These are phyloP conservation scores for Cosmia trapezina DNA, from an alignment of 2,888 invertebrate genomes.

Conservation along the genomic window DNA sequence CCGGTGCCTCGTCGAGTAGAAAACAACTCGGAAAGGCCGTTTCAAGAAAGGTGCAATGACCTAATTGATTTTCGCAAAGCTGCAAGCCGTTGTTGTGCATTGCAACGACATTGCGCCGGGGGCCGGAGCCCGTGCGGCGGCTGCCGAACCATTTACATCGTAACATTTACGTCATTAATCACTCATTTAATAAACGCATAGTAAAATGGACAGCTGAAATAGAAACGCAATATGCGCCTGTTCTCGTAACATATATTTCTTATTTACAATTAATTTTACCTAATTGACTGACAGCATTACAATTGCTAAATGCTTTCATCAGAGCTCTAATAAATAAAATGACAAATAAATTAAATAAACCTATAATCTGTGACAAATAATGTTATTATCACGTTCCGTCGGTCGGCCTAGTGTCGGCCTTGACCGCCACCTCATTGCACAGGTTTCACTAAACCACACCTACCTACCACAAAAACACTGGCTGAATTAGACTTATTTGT, in stretches of 20 bases:
- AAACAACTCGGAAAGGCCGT: slow-evolving; percentile 72
- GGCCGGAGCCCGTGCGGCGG: background rate
- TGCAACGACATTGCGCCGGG: slow-evolving; percentile 40
- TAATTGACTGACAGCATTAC: slow-evolving; percentile 28
- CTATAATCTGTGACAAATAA: slow-evolving; percentile 38
- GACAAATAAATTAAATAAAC: slow-evolving; percentile 34
- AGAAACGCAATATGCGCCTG: slow-evolving; percentile 18
- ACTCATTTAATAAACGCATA: slow-evolving; percentile 19
- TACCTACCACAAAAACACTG: slow-evolving; percentile 29
- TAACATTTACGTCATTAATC: slow-evolving; percentile 38
- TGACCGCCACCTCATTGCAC: slow-evolving; percentile 45
- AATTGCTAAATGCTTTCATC: slow-evolving; percentile 41
- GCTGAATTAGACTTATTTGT: background rate
- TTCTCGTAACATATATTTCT: slow-evolving; percentile 37
- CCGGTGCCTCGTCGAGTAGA: slow-evolving; percentile 73
- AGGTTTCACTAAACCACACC: slow-evolving; percentile 57
- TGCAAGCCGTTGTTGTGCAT: slow-evolving; percentile 34
- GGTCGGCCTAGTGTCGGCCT: slow-evolving; percentile 35
- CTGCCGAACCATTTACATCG: background rate
- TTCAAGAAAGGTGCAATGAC: slow-evolving; percentile 76
- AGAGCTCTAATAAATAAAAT: slow-evolving; percentile 27
- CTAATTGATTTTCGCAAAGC: slow-evolving; percentile 69
- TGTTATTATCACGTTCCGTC: slow-evolving; percentile 34
- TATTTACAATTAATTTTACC: slow-evolving; percentile 31
- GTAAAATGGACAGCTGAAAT: slow-evolving; percentile 10